Percentiles rank a stretch among this genome's conserved stretches.
These are phyloP conservation scores for Gonatopus flavifemur DNA, from an alignment of 1,140 invertebrate genomes.

Conservation along the genomic window DNA sequence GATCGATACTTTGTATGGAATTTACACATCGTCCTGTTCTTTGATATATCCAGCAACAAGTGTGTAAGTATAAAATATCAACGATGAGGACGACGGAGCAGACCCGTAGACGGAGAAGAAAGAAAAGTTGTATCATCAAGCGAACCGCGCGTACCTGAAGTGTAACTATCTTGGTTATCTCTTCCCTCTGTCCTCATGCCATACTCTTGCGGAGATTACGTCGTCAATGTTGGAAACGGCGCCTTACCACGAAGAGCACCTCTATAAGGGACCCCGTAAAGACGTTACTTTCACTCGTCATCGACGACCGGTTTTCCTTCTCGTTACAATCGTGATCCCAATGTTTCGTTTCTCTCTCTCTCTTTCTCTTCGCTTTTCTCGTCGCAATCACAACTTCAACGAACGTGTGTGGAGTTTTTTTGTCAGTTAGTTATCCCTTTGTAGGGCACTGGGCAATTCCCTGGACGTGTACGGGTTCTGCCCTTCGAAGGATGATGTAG, in stretches of 20 bases:
- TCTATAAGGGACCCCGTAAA: slow-evolving; percentile 16
- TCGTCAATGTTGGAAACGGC: slow-evolving; percentile 25
- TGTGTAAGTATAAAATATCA: neutral
- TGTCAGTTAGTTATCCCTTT: slow-evolving; percentile 4
- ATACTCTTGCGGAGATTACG: slow-evolving; percentile 26
- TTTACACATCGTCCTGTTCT: neutral
- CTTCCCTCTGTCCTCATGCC: slow-evolving; percentile 31
- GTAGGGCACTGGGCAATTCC: slow-evolving; percentile 5
- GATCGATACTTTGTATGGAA: no score
- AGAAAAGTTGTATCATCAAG: slow-evolving; percentile 42
- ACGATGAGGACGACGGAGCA: neutral
- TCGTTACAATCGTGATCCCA: slow-evolving; percentile 25
- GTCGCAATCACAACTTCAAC: slow-evolving; percentile 21
- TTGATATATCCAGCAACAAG: slow-evolving; percentile 1
- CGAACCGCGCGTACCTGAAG: slow-evolving; percentile 28
- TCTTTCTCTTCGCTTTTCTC: neutral
- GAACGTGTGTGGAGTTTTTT: slow-evolving; percentile 15
- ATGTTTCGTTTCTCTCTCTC: slow-evolving; percentile 18
- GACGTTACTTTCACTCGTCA: slow-evolving; percentile 49
- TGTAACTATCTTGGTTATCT: slow-evolving; percentile 51
- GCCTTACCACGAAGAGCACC: slow-evolving; percentile 47
- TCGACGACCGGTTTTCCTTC: slow-evolving; percentile 45
- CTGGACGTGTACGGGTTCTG: slow-evolving; percentile 13
- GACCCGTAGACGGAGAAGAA: neutral
- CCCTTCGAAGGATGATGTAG: slow-evolving; percentile 1